A percentile compares a stretch with the other conserved stretches of the same genome.
phyloP scores from a whole-genome alignment of 2,113 vertebrate species.

The Speoplatyrhinus poulsoni region DNA sequence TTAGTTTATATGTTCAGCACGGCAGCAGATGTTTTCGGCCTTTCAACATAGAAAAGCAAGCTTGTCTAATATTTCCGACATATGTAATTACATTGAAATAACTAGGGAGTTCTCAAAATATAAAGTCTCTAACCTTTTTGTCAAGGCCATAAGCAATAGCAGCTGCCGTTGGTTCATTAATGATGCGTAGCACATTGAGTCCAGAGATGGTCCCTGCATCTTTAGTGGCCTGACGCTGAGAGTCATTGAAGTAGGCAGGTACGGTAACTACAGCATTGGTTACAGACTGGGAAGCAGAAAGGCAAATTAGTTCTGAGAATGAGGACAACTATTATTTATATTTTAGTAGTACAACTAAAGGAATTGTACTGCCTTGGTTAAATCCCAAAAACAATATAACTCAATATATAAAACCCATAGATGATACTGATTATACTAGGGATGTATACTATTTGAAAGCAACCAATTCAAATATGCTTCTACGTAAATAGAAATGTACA shows the following conservation, averaged over 20 bases:
- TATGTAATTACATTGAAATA: neutral
- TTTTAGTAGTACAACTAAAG: neutral
- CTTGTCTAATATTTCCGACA: no score
- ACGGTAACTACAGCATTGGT: constrained; percentile 76
- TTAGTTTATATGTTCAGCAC: no score
- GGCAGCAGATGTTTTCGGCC: no score
- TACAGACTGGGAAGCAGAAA: constrained; percentile 50
- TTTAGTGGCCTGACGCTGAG: constrained; percentile 79
- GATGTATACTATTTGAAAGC: no score
- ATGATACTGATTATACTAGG: no score
- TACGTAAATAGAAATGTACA: no score
- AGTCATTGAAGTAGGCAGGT: constrained; percentile 79
- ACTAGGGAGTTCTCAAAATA: neutral
- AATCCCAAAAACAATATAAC: neutral
- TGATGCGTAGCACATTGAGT: constrained; percentile 77
- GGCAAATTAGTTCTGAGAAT: neutral
- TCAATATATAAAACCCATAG: neutral
- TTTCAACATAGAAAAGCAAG: no score
- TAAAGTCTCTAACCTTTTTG: constrained; percentile 66
- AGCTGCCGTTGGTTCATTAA: constrained; percentile 79
- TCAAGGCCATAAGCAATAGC: constrained; percentile 80
- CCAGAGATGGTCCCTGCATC: constrained; percentile 79
- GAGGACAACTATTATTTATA: neutral
- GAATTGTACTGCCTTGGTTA: neutral
- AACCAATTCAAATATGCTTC: no score